Base-by-base conservation (phyloP, 1,140 invertebrate genomes). In the Conus betulinus region DNA sequence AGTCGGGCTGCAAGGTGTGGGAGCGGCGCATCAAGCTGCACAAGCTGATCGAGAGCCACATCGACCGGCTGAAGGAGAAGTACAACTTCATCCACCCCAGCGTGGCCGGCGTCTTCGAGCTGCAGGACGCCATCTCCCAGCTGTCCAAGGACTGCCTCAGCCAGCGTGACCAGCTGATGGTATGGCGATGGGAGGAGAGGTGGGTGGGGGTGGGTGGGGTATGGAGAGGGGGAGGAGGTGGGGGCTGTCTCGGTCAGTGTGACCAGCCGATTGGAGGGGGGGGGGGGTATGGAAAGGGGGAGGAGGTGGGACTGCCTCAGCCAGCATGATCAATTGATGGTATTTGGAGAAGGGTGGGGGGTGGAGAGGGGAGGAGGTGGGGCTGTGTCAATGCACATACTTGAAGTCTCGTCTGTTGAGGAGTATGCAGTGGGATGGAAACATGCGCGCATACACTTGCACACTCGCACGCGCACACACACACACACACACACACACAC, bases 1-100 rank as follows among this genome's bases (percentile, higher is more conserved):
- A 85, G 57, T 85, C 60, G 20, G 53, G 88, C 39, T 57, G 60
- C 60, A 81, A 89, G n/a, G 4, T 90, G n/a, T n/a, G 92, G 92
- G 87, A 89, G n/a, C 85, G 90, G 11, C n/a, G n/a, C n/a, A 88
- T 88, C 57, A 85, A 89, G 39, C 83, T 92, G 57, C 87, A 88
- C 23, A 89, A 78, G 39, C 57, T 92, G 17, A 81, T 92, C 51
- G 81, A 90, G 13, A 53, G 57, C 51, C 92, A 92, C 76, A 85
- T 92, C 53, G 55, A 89, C 27, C 86, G 76, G 51, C 84, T 87
- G 51, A 55, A 55, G n/a, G 85, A 39, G 39, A 55, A 57, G 71
- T 87, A 74, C 51, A 88, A 39, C 20, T 87, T 88, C 39, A 25
- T 52, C n/a, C 53, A 25, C n/a, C 87, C 71, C 20, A n/a, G 83